Conservation (phyloP, 2,113 vertebrate genomes). For the Dicentrarchus labrax region DNA sequence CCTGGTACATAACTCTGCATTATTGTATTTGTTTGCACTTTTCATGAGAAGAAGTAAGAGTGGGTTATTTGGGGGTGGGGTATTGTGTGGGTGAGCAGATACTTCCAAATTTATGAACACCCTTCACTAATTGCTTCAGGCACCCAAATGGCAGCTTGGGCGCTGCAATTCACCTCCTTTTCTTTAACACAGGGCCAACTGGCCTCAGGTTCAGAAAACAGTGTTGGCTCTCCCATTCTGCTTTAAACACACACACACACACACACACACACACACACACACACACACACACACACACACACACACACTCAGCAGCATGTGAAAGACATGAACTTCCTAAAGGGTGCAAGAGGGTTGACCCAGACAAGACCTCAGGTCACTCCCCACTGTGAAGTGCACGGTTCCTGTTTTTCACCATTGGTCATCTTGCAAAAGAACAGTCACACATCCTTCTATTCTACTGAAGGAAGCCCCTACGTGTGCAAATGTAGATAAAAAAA, state of each 20-base stretch:
- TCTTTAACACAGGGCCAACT: constrained; percentile 66
- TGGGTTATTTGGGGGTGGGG: background rate
- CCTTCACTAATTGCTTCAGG: constrained; percentile 68
- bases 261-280: constrained; percentile 18
- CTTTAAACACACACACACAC: constrained; percentile 24
- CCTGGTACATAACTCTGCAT: too few species aligned
- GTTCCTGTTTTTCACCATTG: constrained; percentile 83
- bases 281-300: constrained; percentile 2
- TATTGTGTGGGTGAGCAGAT: constrained; percentile 17
- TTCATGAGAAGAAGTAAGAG: background rate
- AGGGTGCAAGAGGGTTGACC: constrained; percentile 56
- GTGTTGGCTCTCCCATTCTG: constrained; percentile 41
- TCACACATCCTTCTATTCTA: constrained; percentile 86
- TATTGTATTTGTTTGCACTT: background rate
- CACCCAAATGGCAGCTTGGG: constrained; percentile 62
- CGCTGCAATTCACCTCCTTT: constrained; percentile 53
- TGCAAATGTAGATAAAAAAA: constrained; percentile 66
- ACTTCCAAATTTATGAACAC: constrained; percentile 59
- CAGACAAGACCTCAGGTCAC: constrained; percentile 63
- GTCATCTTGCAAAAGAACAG: constrained; percentile 73
- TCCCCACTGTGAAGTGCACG: constrained; percentile 59
- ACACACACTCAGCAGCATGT: constrained; percentile 51
- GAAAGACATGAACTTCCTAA: constrained; percentile 64
- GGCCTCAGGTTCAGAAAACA: constrained; percentile 68
- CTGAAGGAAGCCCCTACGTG: constrained; percentile 76